Base-by-base conservation (phyloP, 2,888 invertebrate species). In the Sphaerophoria taeniata region DNA sequence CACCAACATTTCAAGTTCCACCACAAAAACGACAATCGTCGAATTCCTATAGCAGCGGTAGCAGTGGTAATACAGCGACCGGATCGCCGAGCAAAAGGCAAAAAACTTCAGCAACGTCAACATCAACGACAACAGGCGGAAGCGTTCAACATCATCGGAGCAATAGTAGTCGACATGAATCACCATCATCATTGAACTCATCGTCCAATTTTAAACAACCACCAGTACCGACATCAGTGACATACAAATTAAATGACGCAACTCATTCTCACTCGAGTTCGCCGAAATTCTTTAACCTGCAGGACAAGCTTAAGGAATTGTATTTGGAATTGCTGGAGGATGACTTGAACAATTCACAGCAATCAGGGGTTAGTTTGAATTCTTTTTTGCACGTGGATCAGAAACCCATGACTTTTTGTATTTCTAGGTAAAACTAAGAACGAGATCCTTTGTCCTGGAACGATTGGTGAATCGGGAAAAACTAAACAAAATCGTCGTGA, bases 401-500 rank as follows among this genome's bases (percentile, higher is more conserved):
- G 9, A 9, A 11, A 3, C 9, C 2, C 0, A 43, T 9, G 2
- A 43, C 9, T 43, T 9, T 49, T 49, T 7, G 6, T 49, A 3
- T 36, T 88, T 89, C 6, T 80, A 92, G 92, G 89, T 91, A 24
- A 91, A 90, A 82, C 90, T 92, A 61, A 90, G 92, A n/a, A 90
- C 90, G 47, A 90, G 95, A 90, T 95, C 96, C 87, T 94, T 95
- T 92, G 94, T 98, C 88, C 93, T 98, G 92, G 96, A 97, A 91
- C 96, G 97, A 92, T 93, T 98, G 90, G 95, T 98, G 90, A 95
- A 95, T 90, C 94, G 95, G 90, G 97, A 98, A 92, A 95, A 95
- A 91, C 94, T 98, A 89, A 97, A 97, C 92, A 97, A 97, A 87
- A 93, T 98, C 90, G 96, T 98, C 90, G 94, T 98, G 89, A 98